Percentiles rank a stretch among this genome's conserved stretches.
Evolutionary conservation across 64 coral and sea anemone species (phyloP).

Genomic region (Pocillopora damicornis): DNA sequence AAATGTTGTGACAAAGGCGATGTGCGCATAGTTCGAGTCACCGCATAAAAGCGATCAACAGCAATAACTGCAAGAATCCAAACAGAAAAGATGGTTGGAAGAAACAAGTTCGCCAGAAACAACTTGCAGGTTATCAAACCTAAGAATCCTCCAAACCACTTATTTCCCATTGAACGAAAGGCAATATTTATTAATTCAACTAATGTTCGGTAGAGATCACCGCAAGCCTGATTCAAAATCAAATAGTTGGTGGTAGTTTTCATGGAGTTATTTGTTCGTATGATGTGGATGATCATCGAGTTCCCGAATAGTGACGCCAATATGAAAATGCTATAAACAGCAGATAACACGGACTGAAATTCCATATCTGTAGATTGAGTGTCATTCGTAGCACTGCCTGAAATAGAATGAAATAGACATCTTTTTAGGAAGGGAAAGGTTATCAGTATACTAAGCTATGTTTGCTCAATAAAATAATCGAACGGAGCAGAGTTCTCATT

Average conservation of each 20-base stretch:
- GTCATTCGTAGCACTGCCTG: not conserved
- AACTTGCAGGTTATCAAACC: not conserved
- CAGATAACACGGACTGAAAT: not conserved
- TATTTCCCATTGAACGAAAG: too few species aligned
- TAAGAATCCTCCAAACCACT: not conserved
- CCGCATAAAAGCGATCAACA: conserved; percentile 12
- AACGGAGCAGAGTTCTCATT: too few species aligned
- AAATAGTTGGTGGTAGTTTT: conserved; percentile 13
- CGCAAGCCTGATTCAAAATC: conserved; percentile 14
- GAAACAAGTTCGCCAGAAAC: not conserved
- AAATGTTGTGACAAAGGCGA: not conserved
- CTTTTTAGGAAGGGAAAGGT: not conserved
- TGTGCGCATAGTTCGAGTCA: not conserved
- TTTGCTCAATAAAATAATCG: not conserved
- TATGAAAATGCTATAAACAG: not conserved
- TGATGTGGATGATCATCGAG: conserved; percentile 9
- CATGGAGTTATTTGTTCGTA: not conserved
- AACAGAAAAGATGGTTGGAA: not conserved
- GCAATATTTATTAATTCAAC: too few species aligned
- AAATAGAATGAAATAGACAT: not conserved
- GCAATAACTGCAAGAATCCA: conserved; percentile 13
- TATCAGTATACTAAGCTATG: not conserved
- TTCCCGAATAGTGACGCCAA: not conserved
- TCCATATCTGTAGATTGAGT: too few species aligned
- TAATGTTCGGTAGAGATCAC: not conserved